These are phyloP conservation scores for Rousettus leschenaultii DNA, from an alignment of 2,113 vertebrate species.

Conservation along the genomic window DNA sequence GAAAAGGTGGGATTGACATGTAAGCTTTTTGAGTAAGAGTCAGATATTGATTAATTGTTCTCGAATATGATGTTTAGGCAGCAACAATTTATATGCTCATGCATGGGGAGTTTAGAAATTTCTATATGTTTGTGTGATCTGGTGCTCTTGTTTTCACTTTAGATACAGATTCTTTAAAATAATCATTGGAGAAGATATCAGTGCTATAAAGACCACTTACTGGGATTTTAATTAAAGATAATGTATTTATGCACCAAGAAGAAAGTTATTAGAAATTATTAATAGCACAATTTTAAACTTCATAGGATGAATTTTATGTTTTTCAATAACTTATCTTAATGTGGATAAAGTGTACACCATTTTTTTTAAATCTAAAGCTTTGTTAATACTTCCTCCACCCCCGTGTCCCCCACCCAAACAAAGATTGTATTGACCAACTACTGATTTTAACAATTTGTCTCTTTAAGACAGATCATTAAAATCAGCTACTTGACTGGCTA, in stretches of 20 bases:
- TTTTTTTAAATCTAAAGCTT: background rate
- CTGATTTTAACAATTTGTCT: constrained; percentile 23
- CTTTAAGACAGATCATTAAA: constrained; percentile 23
- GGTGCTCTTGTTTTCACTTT: background rate
- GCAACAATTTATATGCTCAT: background rate
- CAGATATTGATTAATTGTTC: background rate
- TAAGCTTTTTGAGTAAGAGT: background rate
- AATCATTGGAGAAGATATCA: background rate
- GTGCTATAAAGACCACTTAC: background rate
- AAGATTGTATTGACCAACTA: background rate
- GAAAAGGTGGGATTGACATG: background rate
- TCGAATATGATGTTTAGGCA: background rate
- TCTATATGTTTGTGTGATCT: background rate
- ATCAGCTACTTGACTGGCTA: background rate
- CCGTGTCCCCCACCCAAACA: background rate
- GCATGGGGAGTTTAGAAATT: background rate
- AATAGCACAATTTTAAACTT: constrained; percentile 3
- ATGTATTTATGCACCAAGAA: constrained; percentile 19
- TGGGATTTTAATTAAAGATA: constrained; percentile 56
- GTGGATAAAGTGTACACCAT: background rate
- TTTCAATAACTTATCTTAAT: constrained; percentile 27
- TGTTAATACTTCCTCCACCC: background rate
- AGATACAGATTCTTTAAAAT: background rate
- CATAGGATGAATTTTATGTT: constrained; percentile 22
- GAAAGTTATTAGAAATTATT: constrained; percentile 28